Base-by-base conservation (phyloP, 2,797 vertebrate species). In the Enteromius afrohamiltoni region DNA sequence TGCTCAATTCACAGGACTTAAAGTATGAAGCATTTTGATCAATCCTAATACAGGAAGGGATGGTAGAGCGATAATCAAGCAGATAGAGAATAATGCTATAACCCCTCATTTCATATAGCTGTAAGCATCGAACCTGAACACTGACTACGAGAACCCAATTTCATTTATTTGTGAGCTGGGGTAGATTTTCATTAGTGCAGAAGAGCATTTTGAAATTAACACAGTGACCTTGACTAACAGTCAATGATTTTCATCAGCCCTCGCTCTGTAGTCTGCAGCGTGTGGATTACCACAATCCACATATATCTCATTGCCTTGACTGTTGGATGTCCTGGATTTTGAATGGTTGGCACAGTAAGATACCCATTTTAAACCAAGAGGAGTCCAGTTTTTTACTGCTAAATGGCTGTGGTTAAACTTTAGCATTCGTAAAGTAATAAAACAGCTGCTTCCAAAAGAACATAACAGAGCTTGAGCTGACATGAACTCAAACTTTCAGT, bases 201-300 rank as follows among this genome's bases (percentile, higher is more conserved):
- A 75, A 75, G 9, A n/a, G 6, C 68, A 84, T 64, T 81, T 84
- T 23, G 26, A 78, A 75, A 78, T 68, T 26, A 42, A 75, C 75
- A 62, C 71, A 21, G 16, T 77, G 34, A 74, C 49, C 42, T 77
- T 79, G 19, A 62, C 26, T 68, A 83, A 84, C 21, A 23, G 13
- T 79, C 31, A 58, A 79, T 84, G 5, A 84, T 82, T 85, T 87
- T 78, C 68, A 83, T 70, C 80, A 79, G 34, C 37, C 26, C 37
- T 76, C 91, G 85, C 77, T 34, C 77, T 51, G 73, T 73, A 89
- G 89, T 90, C 89, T 85, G 67, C 19, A 79, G 89, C 55, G 67
- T 71, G 13, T 82, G 73, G 89, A 92, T 92, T 89, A 91, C 51
- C 9, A 9, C 88, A 92, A 92, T 90, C 89, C 88, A 58, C 87